Base-by-base conservation (phyloP, 2,888 invertebrate genomes). In the Tillus elongatus region DNA sequence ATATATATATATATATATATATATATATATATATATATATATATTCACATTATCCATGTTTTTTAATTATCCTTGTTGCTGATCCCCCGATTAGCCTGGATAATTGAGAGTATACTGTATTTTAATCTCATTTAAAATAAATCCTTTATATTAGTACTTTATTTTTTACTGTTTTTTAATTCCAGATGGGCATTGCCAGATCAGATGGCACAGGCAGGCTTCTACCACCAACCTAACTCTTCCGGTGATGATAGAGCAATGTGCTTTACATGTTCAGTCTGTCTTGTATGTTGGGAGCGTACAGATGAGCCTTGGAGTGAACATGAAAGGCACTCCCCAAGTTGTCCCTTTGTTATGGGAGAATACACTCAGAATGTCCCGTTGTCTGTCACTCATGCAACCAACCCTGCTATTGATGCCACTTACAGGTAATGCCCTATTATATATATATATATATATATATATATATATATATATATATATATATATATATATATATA, bases 301-400 rank as follows among this genome's bases (percentile, higher is more conserved):
- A 88, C 89, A 0, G 93, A 95, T 66, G 93, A 95, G 60, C 95
- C 95, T 2, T 93, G 93, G 92, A 91, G 91, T 47, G 93, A 95
- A 62, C 93, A 95, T 60, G 93, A 92, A 66, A 73, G 93, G 2
- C 93, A 95, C 62, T 91, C 92, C 3, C 89, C 93, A 9, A 80
- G 79, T 52, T 95, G 95, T 60, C 90, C 92, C 1, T 92, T 92
- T 64, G 90, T 95, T 2, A 80, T 89, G 61, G 92, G 92, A 19
- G 91, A 92, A 66, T 91, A 89, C 58, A 93, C 93, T 8, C 90
- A 91, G 66, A 95, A 95, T 66, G 92, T 93, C 41, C 92, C 95
- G 2, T 72, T 92, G 35, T 83, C 87, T 34, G 77, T 87, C 16
- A 84, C 86, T 29, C 82, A 83, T 61, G 88, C 88, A 8, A 87